phyloP scores from a whole-genome alignment of 2,113 vertebrate genomes.

The Chionomys nivalis region DNA sequence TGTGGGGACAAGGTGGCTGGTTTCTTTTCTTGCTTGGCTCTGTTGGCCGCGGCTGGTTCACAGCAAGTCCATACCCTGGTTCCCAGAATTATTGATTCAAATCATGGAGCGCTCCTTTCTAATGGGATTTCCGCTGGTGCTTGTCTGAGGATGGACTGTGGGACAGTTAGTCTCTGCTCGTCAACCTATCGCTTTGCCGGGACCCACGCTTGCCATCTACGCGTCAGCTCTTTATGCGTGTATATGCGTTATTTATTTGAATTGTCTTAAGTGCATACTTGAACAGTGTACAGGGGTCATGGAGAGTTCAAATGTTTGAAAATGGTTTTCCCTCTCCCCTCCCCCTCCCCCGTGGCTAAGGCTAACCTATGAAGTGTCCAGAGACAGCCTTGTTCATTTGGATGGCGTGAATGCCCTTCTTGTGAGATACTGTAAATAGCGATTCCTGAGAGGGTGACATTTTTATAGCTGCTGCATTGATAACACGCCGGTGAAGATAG shows the following conservation, averaged over 20 bases:
- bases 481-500: constrained; percentile 69
- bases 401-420: constrained; percentile 66
- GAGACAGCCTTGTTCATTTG: constrained; percentile 64
- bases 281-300: constrained; percentile 79
- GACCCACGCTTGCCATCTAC: constrained; percentile 40
- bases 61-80: neutral
- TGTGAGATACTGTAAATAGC: constrained; percentile 73
- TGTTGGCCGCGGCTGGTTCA: neutral
- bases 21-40: constrained; percentile 9
- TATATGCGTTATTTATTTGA: constrained; percentile 72
- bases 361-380: constrained; percentile 78
- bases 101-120: neutral
- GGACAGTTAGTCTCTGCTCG: constrained; percentile 19
- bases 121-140: neutral
- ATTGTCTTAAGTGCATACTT: constrained; percentile 58
- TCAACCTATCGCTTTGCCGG: constrained; percentile 29
- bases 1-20: neutral
- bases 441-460: constrained; percentile 78
- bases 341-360: constrained; percentile 50
- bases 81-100: neutral
- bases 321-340: constrained; percentile 65
- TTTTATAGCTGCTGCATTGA: constrained; percentile 77
- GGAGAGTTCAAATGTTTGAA: constrained; percentile 83
- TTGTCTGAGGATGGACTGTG: neutral
- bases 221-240: neutral